Base-by-base conservation (phyloP, 2,113 vertebrate genomes). In the Gallinago undulata region DNA sequence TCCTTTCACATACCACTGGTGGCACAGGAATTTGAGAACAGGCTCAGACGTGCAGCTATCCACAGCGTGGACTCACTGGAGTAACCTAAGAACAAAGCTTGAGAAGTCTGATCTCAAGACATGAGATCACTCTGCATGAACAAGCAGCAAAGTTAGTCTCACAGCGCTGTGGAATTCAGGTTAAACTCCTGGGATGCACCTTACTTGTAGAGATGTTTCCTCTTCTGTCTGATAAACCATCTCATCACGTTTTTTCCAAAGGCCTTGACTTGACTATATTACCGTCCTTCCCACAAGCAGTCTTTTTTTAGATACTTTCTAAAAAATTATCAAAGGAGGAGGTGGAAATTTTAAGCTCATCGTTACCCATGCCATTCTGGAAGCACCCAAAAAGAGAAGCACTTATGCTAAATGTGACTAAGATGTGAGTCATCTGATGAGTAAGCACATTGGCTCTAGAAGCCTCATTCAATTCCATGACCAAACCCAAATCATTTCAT, bases 381-480 rank as follows among this genome's bases (percentile, higher is more conserved):
- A 78, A 94, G 57, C 66, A 63, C 77, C 80, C 88, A 45, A 94
- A 82, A 89, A 87, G 75, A 80, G 91, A 89, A 85, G 28, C 73
- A 81, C 81, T 96, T 78, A 53, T 24, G 68, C 76, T 60, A 72
- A n/a, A 78, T 93, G 89, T 94, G 96, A 95, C 92, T 94, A 89
- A 94, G 77, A 39, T 1, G 2, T 94, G 95, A 96, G n/a, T 96
- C 96, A 96, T 79, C 53, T 91, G 86, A 82, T 94, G 96, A 96
- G 82, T 62, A 82, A 96, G 94, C 70, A 95, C 45, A 33, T 12
- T 66, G 77, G 81, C 86, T 89, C 76, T 77, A 50, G 48, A 72
- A 84, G 64, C 24, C 80, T 91, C 56, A 51, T 53, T 84, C 69
- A 87, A 51, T 51, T 51, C 66, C 62, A 68, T 5, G 27, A 62